Conservation (phyloP, 1,140 invertebrate genomes). For the Pogonomyrmex barbatus region DNA sequence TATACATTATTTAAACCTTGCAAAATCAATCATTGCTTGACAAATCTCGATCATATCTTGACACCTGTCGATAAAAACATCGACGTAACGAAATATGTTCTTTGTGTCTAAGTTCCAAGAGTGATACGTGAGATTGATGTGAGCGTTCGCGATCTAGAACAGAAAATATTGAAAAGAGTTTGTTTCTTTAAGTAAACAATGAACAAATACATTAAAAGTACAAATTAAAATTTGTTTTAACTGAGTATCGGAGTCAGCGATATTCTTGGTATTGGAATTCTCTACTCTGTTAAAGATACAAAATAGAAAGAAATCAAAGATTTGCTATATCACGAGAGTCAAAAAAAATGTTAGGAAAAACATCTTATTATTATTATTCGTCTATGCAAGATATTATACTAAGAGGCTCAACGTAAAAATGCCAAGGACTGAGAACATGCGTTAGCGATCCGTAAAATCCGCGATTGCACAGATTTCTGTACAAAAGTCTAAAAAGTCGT, state of each 20-base stretch:
- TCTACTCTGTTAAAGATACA: neutral
- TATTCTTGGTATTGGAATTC: neutral
- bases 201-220: neutral
- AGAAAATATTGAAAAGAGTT: slow-evolving; percentile 29
- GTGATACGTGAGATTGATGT: slow-evolving; percentile 83
- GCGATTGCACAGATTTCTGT: slow-evolving; percentile 41
- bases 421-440: neutral
- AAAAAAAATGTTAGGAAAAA: neutral
- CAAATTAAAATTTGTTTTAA: neutral
- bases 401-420: neutral
- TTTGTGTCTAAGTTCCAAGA: slow-evolving; percentile 92
- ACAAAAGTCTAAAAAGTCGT: slow-evolving; percentile 45
- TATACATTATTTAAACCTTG: slow-evolving; percentile 85
- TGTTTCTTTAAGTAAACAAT: neutral
- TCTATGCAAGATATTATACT: neutral
- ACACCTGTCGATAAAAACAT: slow-evolving; percentile 94
- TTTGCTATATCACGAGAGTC: neutral
- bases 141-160: slow-evolving; percentile 78
- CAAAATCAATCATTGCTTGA: slow-evolving; percentile 92
- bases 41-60: slow-evolving; percentile 94
- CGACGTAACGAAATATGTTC: slow-evolving; percentile 94
- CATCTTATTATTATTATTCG: neutral
- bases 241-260: neutral
- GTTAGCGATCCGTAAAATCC: slow-evolving; percentile 56
- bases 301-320: neutral